These are phyloP conservation scores for Heliconius hortense DNA, from an alignment of 2,888 invertebrate species.

Conservation along the genomic window DNA sequence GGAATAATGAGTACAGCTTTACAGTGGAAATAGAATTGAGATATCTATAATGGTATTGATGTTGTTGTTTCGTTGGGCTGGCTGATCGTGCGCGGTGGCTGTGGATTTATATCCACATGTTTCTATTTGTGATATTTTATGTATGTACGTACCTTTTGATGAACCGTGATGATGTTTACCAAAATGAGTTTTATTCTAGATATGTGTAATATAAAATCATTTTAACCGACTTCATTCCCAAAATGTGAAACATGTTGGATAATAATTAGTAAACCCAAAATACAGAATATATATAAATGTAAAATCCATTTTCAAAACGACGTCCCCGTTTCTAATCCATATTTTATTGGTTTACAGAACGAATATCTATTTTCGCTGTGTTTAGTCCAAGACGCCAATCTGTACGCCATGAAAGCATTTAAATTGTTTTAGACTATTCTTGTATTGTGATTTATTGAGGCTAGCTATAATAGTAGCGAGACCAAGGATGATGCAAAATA, in stretches of 20 bases:
- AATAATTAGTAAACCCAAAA: neutral
- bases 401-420: slow-evolving; percentile 33
- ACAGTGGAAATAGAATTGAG: slow-evolving; percentile 1
- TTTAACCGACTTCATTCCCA: neutral
- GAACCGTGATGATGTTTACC: neutral
- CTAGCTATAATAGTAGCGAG: slow-evolving; percentile 26
- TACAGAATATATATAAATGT: neutral
- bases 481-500: slow-evolving; percentile 22
- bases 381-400: slow-evolving; percentile 38
- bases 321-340: slow-evolving; percentile 49
- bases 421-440: slow-evolving; percentile 38
- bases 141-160: neutral
- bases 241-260: neutral
- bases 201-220: neutral
- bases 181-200: neutral
- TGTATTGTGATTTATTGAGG: slow-evolving; percentile 40
- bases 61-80: neutral
- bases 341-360: slow-evolving; percentile 49
- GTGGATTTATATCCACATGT: neutral
- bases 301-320: slow-evolving; percentile 42
- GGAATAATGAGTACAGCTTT: slow-evolving; percentile 9
- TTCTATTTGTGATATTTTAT: neutral
- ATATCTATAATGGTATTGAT: neutral
- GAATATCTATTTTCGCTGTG: slow-evolving; percentile 48
- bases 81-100: no score